These are phyloP conservation scores for Papilio dardanus DNA, from an alignment of 1,140 invertebrate genomes.

Conservation along the genomic window DNA sequence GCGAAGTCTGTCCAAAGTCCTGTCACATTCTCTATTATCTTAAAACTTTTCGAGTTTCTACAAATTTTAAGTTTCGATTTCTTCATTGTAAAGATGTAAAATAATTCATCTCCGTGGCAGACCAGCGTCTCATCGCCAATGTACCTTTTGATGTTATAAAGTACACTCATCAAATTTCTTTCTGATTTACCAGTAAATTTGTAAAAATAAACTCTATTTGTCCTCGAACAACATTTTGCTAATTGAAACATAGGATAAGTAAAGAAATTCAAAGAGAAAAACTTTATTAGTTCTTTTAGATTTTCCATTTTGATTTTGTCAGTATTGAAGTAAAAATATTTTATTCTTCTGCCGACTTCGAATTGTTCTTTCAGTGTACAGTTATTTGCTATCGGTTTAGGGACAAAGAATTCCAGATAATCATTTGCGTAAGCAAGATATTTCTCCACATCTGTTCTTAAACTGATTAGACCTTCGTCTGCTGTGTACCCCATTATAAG, in stretches of 20 bases:
- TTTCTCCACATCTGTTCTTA: constrained; percentile 27
- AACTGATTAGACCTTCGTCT: constrained; percentile 46
- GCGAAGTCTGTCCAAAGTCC: constrained; percentile 60
- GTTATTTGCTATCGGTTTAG: constrained; percentile 35
- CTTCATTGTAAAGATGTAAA: constrained; percentile 50
- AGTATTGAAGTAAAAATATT: constrained; percentile 45
- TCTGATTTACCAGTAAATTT: constrained; percentile 50
- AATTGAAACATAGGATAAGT: constrained; percentile 44
- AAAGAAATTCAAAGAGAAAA: constrained; percentile 39
- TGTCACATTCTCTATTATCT: constrained; percentile 47
- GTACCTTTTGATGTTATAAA: constrained; percentile 36
- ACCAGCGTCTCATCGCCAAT: constrained; percentile 39
- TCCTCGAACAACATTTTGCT: constrained; percentile 41
- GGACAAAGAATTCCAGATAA: constrained; percentile 39
- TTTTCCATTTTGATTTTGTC: constrained; percentile 33
- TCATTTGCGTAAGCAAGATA: constrained; percentile 44
- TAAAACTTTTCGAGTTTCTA: constrained; percentile 38
- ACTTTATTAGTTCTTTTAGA: constrained; percentile 40
- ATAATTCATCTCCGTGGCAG: constrained; percentile 52
- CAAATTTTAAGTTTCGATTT: constrained; percentile 40
- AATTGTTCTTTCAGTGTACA: constrained; percentile 40
- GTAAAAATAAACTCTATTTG: constrained; percentile 50
- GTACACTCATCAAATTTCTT: constrained; percentile 42
- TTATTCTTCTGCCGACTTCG: constrained; percentile 44
- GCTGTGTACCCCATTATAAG: constrained; percentile 49